Evolutionary conservation across 2,113 vertebrate species (phyloP).

Genomic region (Sebastes schlegelii): DNA sequence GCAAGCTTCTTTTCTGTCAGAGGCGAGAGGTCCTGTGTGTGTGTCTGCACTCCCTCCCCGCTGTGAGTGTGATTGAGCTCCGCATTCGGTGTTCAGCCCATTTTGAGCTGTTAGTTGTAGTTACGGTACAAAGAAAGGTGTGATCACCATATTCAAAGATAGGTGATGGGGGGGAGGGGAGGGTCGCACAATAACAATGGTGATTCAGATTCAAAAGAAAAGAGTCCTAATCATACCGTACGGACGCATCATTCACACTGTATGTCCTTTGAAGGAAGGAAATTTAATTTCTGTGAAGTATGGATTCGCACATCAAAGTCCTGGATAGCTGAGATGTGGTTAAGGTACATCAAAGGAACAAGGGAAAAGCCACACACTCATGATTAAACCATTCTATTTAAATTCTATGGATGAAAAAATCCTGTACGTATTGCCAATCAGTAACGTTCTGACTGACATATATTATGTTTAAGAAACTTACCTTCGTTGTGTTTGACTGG

Average conservation of each 20-base stretch:
- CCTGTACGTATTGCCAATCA: too few species aligned
- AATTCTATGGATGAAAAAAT: background rate
- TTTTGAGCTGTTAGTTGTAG: slow-evolving; percentile 22
- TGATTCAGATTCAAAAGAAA: slow-evolving; percentile 23
- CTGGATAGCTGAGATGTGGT: slow-evolving; percentile 21
- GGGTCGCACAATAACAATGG: background rate
- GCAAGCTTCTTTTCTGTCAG: slow-evolving; percentile 32
- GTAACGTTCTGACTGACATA: background rate
- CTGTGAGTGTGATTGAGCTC: slow-evolving; percentile 53
- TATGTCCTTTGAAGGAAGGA: background rate
- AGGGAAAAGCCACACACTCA: background rate
- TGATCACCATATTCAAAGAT: slow-evolving; percentile 12
- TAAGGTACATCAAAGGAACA: slow-evolving; percentile 23
- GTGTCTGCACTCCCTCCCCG: background rate
- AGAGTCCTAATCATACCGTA: background rate
- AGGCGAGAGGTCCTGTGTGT: slow-evolving; percentile 37
- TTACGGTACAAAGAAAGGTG: slow-evolving; percentile 19
- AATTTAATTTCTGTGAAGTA: slow-evolving; percentile 29
- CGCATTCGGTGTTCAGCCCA: slow-evolving; percentile 16
- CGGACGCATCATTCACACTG: background rate
- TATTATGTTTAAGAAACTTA: background rate
- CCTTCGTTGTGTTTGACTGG: background rate
- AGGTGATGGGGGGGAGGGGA: background rate
- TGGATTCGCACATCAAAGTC: slow-evolving; percentile 31
- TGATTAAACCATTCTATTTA: background rate